phyloP scores from a whole-genome alignment of 2,888 invertebrate species.

The Drosophila histrio region DNA sequence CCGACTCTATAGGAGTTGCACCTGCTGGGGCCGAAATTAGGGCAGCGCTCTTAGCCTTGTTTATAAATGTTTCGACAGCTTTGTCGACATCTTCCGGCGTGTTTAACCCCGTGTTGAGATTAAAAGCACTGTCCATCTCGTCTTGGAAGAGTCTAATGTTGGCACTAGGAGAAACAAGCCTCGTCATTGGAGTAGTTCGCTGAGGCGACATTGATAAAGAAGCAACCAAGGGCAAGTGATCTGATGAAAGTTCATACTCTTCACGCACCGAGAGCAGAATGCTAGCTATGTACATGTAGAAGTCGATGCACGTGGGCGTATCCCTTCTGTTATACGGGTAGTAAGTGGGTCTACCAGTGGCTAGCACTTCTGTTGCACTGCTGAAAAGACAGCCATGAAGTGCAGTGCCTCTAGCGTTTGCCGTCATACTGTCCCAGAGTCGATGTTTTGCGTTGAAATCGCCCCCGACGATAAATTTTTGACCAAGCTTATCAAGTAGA shows the following conservation, averaged over 20 bases:
- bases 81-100: neutral
- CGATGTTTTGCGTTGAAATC: too few relatives aligned
- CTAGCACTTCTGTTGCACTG: slow-evolving; percentile 5
- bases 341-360: slow-evolving; percentile 4
- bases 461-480: too few relatives aligned
- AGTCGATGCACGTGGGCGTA: slow-evolving; percentile 3
- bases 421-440: too few relatives aligned
- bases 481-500: too few relatives aligned
- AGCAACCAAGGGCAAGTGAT: neutral
- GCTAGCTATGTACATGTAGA: neutral
- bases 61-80: too few relatives aligned
- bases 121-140: neutral
- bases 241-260: neutral
- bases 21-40: too few relatives aligned
- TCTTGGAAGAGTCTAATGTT: slow-evolving; percentile 1
- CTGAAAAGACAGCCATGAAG: too few relatives aligned
- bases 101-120: neutral
- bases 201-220: neutral
- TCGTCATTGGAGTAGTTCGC: neutral
- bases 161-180: neutral
- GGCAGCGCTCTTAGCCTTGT: too few relatives aligned
- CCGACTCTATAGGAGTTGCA: too few relatives aligned
- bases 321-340: slow-evolving; percentile 3
- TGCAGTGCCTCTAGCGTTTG: too few relatives aligned
- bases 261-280: neutral